Evolutionary conservation across 2,888 invertebrate species (phyloP).

Genomic region (Lasius fuliginosus): DNA sequence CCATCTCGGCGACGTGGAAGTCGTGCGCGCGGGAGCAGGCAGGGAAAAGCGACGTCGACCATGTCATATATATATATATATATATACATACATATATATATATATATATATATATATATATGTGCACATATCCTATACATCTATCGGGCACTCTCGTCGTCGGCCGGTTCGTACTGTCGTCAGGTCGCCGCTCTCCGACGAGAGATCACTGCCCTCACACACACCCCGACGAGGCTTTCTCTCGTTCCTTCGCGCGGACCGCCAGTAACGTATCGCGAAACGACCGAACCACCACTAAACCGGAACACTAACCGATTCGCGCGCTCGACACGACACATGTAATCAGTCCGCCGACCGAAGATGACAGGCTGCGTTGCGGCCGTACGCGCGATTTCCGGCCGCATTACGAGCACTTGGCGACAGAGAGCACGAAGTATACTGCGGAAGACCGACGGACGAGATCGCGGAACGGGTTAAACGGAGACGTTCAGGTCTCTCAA

Average conservation of each 20-base stretch:
- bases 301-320: constrained; percentile 41
- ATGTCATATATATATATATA: background rate
- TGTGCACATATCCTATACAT: constrained; percentile 55
- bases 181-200: constrained; percentile 86
- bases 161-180: constrained; percentile 81
- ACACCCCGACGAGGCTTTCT: constrained; percentile 81
- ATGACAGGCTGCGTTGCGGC: constrained; percentile 45
- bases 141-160: constrained; percentile 69
- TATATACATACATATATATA: background rate
- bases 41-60: background rate
- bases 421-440: constrained; percentile 58
- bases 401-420: constrained; percentile 75
- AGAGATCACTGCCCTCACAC: constrained; percentile 86
- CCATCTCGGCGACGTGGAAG: background rate
- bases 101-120: background rate
- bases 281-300: constrained; percentile 52
- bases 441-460: constrained; percentile 15
- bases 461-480: constrained; percentile 33
- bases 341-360: constrained; percentile 25
- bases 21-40: background rate
- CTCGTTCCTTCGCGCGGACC: constrained; percentile 75
- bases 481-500: constrained; percentile 12
- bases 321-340: constrained; percentile 27
- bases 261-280: constrained; percentile 75
- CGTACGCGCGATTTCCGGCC: constrained; percentile 74